Evolutionary conservation across 2,888 invertebrate genomes (phyloP), one percentile per base, ranked within the genome.

Genomic region (Onchidella celtica): DNA sequence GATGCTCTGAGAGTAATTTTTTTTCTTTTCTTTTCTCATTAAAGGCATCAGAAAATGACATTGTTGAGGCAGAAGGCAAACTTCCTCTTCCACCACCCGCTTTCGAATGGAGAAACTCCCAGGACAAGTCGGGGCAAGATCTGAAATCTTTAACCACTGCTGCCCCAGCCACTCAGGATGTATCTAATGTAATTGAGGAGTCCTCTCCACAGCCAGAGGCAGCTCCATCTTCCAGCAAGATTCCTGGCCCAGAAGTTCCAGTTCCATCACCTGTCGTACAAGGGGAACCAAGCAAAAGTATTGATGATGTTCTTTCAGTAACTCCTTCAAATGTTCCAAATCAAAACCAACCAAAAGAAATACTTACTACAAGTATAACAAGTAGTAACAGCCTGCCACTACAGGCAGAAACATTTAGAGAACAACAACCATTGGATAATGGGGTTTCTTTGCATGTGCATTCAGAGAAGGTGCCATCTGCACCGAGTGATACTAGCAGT

Each of bases 381-480:
- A 38, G 40, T 27, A 38, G 27, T 65, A n/a, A 4, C n/a, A 27
- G 65, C 1, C n/a, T 57, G n/a, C 34, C 65, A 0, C 55, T n/a
- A 66, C 65, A 77, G 27, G 24, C 27, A 14, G 77, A 75, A 17
- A 63, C 29, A 34, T 47, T 11, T 11, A 47, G 47, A 11, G 9
- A 47, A 11, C 47, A 47, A 47, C 47, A 6, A 17, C n/a, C n/a
- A 11, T 34, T 77, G 27, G 77, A 68, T n/a, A 77, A 77, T 77
- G 68, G 77, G 47, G 36, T 59, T 6, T 24, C 32, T 55, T 66
- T 55, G 3, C 32, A 21, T 57, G 24, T 47, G 6, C 55, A 11
- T 4, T 6, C 38, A 36, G 38, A 36, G 2, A 32, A 36, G 38
- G 27, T 47, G 29, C 17, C 69, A 24, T 21, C 27, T 11, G 6